Conservation (phyloP, 2,888 invertebrate species). For the Acleris laterana region DNA sequence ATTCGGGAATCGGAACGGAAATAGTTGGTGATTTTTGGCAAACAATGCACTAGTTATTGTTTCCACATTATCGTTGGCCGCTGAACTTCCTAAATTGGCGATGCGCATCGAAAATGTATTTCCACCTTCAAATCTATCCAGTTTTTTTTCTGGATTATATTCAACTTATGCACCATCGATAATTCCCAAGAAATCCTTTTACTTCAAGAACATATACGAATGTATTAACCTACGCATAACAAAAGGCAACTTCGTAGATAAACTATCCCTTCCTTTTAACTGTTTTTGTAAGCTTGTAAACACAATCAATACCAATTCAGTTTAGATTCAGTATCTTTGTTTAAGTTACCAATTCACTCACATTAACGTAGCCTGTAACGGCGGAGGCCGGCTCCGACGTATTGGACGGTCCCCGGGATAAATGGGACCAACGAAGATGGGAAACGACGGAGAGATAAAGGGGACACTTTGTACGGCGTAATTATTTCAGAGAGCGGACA, state of each 20-base stretch:
- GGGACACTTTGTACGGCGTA: constrained; percentile 69
- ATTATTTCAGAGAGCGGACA: constrained; percentile 60
- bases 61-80: too few relatives aligned
- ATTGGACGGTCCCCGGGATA: constrained; percentile 48
- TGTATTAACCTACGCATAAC: too few relatives aligned
- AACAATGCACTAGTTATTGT: background rate
- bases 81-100: too few relatives aligned
- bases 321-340: constrained; percentile 7
- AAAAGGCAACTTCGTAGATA: too few relatives aligned
- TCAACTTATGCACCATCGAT: too few relatives aligned
- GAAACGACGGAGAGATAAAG: constrained; percentile 63
- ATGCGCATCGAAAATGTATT: too few relatives aligned
- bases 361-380: constrained; percentile 21
- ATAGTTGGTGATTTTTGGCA: constrained; percentile 42
- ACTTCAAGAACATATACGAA: too few relatives aligned
- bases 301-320: background rate
- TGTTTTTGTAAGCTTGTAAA: background rate
- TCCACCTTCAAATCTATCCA: too few relatives aligned
- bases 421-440: constrained; percentile 64
- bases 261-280: background rate
- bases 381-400: constrained; percentile 5
- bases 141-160: too few relatives aligned
- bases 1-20: constrained; percentile 69
- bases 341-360: constrained; percentile 15
- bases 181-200: too few relatives aligned